phyloP scores from a whole-genome alignment of 2,113 vertebrate species.

The Apodemus speciosus region DNA sequence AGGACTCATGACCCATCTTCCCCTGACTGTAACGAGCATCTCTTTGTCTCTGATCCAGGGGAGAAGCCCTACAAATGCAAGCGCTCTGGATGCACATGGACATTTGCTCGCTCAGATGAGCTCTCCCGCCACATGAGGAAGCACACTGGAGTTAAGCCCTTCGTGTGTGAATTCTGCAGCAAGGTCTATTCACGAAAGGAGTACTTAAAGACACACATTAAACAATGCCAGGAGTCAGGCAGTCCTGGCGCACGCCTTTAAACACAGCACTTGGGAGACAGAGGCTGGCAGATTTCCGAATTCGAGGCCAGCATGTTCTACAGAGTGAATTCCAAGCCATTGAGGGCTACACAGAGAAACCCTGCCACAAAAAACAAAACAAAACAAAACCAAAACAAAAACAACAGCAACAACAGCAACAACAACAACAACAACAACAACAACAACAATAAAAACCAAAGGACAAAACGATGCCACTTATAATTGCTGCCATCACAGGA shows the following conservation, averaged over 20 bases:
- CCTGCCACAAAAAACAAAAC: too few relatives aligned
- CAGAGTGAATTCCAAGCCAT: too few relatives aligned
- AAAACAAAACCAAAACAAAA: too few relatives aligned
- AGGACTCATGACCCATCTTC: background rate
- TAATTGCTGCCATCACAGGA: too few relatives aligned
- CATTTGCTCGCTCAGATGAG: background rate
- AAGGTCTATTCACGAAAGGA: conserved; percentile 24
- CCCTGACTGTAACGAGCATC: background rate
- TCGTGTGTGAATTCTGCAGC: background rate
- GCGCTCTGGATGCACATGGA: background rate
- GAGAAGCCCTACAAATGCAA: conserved; percentile 64
- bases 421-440: too few relatives aligned
- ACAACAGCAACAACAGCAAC: too few relatives aligned
- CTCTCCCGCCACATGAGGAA: conserved; percentile 49
- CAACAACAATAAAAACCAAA: too few relatives aligned
- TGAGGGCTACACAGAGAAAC: too few relatives aligned
- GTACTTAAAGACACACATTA: conserved; percentile 42
- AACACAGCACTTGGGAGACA: background rate
- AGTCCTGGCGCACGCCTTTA: too few relatives aligned
- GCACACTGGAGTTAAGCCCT: conserved; percentile 28
- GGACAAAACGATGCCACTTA: too few relatives aligned
- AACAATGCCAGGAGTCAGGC: too few relatives aligned
- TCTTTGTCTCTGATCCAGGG: conserved; percentile 60
- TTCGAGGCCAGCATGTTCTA: background rate
- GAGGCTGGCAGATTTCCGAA: background rate